Conservation (phyloP, 2,888 invertebrate genomes). For the Branchinecta sandiegonensis region DNA sequence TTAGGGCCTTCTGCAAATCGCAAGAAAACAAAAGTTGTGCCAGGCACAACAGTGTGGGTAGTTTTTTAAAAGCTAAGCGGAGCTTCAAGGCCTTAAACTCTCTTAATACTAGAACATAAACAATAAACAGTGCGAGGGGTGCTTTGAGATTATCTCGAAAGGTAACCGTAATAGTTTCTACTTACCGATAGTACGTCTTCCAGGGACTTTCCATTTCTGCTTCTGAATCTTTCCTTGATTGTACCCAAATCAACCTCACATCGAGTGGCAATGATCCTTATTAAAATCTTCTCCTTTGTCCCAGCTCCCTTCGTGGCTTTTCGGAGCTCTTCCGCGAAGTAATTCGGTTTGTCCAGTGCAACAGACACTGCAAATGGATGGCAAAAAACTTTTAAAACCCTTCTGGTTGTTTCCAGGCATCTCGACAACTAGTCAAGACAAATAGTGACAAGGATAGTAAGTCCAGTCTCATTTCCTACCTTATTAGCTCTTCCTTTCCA, state of each 20-base stretch:
- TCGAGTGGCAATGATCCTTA: constrained; percentile 67
- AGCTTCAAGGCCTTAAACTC: too few species aligned
- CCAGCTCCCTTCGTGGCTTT: constrained; percentile 79
- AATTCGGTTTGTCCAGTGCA: constrained; percentile 60
- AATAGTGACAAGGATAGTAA: too few species aligned
- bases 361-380: constrained; percentile 48
- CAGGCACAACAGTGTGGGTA: too few species aligned
- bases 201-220: constrained; percentile 56
- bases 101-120: too few species aligned
- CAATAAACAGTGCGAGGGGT: too few species aligned
- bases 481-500: too few species aligned
- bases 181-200: constrained; percentile 68
- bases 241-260: constrained; percentile 71
- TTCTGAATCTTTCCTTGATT: constrained; percentile 61
- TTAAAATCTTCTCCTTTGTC: constrained; percentile 70
- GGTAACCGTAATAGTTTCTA: constrained; percentile 28
- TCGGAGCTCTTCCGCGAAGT: constrained; percentile 72
- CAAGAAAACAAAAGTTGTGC: too few species aligned
- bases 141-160: too few species aligned
- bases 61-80: too few species aligned
- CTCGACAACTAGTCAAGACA: too few species aligned
- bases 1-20: too few species aligned
- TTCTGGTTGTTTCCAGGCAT: not conserved
- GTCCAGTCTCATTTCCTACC: too few species aligned
- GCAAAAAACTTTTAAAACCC: not conserved